Percentiles rank a stretch among this genome's conserved stretches.
Conservation (phyloP, 2,888 invertebrate species). For the Acheta domesticus region DNA sequence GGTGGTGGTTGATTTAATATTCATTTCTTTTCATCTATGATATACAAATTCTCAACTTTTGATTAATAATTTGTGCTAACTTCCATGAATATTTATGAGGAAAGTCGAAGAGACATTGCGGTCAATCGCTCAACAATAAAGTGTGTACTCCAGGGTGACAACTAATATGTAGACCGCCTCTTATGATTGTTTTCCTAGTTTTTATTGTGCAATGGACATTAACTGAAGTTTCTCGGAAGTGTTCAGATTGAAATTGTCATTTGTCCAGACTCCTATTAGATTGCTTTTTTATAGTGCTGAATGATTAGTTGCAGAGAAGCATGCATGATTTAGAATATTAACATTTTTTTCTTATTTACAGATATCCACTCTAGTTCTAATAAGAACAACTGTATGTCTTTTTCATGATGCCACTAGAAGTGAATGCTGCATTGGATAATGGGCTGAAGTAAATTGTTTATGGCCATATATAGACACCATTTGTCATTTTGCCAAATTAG, state of each 20-base stretch:
- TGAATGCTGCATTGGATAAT: slow-evolving; percentile 6
- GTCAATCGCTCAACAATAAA: background rate
- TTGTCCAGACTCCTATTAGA: slow-evolving; percentile 18
- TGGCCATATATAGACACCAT: background rate
- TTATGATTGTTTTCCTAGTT: background rate
- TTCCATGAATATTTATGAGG: too few relatives aligned
- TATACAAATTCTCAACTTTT: too few relatives aligned
- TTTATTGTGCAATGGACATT: background rate
- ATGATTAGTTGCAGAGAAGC: slow-evolving; percentile 7
- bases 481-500: background rate
- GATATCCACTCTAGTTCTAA: slow-evolving; percentile 10
- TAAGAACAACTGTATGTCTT: background rate
- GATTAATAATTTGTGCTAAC: too few relatives aligned
- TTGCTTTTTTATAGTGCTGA: slow-evolving; percentile 3
- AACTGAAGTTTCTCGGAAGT: slow-evolving; percentile 1
- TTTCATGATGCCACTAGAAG: slow-evolving; percentile 11
- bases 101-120: background rate
- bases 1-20: too few relatives aligned
- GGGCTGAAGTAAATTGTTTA: slow-evolving; percentile 2
- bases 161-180: slow-evolving; percentile 11
- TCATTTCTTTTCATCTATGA: too few relatives aligned
- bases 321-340: slow-evolving; percentile 2
- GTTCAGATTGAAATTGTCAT: background rate
- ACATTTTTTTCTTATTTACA: slow-evolving; percentile 18
- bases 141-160: background rate